Conservation (phyloP, 2,113 vertebrate genomes). For the Pantherophis guttatus region DNA sequence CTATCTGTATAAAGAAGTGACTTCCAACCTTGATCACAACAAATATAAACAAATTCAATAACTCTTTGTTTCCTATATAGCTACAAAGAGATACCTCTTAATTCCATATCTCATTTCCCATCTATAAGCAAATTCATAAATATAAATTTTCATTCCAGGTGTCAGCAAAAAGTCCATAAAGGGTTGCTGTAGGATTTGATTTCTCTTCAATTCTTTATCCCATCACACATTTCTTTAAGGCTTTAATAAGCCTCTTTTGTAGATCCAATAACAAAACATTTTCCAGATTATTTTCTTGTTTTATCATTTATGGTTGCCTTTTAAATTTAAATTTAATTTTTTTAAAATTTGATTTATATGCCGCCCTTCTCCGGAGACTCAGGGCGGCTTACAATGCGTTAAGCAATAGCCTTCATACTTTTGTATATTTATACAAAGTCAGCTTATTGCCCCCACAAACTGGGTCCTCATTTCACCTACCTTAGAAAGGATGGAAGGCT, state of each 20-base stretch:
- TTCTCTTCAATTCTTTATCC: neutral
- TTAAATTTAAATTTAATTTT: neutral
- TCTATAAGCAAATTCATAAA: neutral
- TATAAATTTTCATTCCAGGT: neutral
- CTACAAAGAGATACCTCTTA: neutral
- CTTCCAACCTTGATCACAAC: neutral
- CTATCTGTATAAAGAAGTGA: neutral
- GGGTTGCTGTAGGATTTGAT: neutral
- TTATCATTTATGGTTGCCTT: neutral
- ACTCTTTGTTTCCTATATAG: neutral
- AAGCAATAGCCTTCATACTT: too few species aligned
- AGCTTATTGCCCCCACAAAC: too few species aligned
- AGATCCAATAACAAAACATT: neutral
- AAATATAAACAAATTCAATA: neutral
- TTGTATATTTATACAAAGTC: too few species aligned
- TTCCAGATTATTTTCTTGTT: neutral
- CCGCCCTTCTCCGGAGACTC: too few species aligned
- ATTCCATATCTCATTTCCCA: neutral
- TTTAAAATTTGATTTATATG: too few species aligned
- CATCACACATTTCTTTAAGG: neutral
- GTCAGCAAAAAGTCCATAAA: neutral
- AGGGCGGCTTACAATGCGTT: too few species aligned
- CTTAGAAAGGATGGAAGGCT: too few species aligned
- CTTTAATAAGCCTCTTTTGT: neutral
- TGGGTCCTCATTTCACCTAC: too few species aligned